Evolutionary conservation across 64 coral and sea anemone species (phyloP), one percentile per base, ranked within the genome.

Genomic region (Astreopora myriophthalma): DNA sequence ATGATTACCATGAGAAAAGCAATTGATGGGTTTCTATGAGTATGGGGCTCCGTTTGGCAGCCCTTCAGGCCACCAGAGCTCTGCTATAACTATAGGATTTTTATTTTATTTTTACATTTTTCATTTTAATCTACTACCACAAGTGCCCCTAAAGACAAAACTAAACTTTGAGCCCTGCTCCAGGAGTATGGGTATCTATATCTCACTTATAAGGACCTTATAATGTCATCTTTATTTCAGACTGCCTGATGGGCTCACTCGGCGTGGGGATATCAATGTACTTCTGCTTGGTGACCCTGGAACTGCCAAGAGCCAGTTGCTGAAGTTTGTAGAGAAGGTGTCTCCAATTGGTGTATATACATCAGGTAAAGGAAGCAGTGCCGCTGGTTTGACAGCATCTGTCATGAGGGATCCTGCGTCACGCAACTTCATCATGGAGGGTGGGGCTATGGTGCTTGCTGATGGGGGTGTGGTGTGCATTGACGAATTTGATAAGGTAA

Each of bases 381-480:
- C 97, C 16, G 97, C 97, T 38, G 97, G 97, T 11, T 69, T 99
- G 51, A 99, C 97, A 2, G 97, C 97, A 71, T 99, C 97, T 46
- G 97, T 99, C 11, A 99, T 99, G 91, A 95, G 93, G 85, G 97
- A 99, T 68, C 97, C 97, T 48, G 91, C 89, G 23, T 99, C 97
- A 60, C 87, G 97, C 12, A 99, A 95, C 39, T 99, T 99, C 44
- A 94, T 99, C 32, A 99, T 99, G 97, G 97, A 99, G 48, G 97
- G 97, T 37, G 97, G 97, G 28, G 97, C 97, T 1, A 99, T 99
- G 97, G 97, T 99, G 7, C 82, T 99, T 24, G 97, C 97, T 28
- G 97, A 99, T 99, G 97, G 97, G 60, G 97, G 97, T 61, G 97
- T 99, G 34, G 97, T 99, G 5, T 99, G 97, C 51, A 99, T 99